These are phyloP conservation scores for Tridacna crocea DNA, from an alignment of 2,888 invertebrate genomes.

Conservation along the genomic window DNA sequence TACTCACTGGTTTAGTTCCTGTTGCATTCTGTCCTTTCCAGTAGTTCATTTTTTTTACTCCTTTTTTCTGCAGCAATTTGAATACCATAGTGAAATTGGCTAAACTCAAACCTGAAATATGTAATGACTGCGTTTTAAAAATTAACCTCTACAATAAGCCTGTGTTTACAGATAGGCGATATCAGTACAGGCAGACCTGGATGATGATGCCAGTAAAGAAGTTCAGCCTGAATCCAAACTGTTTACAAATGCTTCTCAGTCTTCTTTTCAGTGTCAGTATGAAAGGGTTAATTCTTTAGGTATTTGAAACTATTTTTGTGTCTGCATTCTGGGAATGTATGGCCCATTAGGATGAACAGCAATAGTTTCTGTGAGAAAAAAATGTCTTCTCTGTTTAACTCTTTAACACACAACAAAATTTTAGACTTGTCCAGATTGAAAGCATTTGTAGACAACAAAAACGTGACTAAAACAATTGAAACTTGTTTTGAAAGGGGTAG, in stretches of 20 bases:
- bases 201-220: neutral
- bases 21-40: neutral
- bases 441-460: too few species aligned
- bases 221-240: neutral
- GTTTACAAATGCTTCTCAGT: neutral
- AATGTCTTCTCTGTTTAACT: too few species aligned
- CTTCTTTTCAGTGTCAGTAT: neutral
- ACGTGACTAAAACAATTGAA: too few species aligned
- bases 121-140: neutral
- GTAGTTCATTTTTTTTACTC: neutral
- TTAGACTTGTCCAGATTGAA: too few species aligned
- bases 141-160: neutral
- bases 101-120: neutral
- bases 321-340: neutral
- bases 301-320: neutral
- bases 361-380: too few species aligned
- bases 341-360: too few species aligned
- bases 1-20: too few species aligned
- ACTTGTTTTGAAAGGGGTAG: too few species aligned
- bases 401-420: too few species aligned
- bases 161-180: neutral
- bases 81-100: neutral
- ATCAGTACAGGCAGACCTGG: neutral
- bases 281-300: neutral
- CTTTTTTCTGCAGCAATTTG: neutral